These are phyloP conservation scores for Halcyon badia DNA, from an alignment of 2,797 vertebrate species.

Conservation along the genomic window DNA sequence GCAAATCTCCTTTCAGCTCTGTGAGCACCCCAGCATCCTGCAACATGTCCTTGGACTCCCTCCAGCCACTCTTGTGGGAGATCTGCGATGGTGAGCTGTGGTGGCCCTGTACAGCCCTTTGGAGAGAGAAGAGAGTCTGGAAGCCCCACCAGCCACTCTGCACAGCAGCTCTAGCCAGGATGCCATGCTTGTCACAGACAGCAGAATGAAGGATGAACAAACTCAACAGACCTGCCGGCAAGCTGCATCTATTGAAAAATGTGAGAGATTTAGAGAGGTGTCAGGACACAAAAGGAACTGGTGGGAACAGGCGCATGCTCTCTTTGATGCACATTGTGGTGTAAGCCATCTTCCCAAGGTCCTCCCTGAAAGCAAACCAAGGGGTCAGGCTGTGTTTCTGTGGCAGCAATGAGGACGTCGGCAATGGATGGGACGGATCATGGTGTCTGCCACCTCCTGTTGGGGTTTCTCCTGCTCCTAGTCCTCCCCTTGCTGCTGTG, in stretches of 20 bases:
- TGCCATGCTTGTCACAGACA: fast-evolving
- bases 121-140: not conserved
- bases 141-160: not conserved
- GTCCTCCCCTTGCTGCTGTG: not conserved
- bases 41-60: not conserved
- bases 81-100: not conserved
- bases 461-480: not conserved
- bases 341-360: constrained; percentile 89
- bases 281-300: constrained; percentile 80
- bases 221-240: constrained; percentile 86
- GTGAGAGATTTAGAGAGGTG: constrained; percentile 84
- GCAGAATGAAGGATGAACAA: not conserved
- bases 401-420: not conserved
- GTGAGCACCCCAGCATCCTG: not conserved
- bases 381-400: not conserved
- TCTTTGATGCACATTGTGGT: constrained; percentile 95
- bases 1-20: not conserved
- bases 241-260: constrained; percentile 88
- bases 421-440: not conserved
- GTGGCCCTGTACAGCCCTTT: not conserved
- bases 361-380: constrained; percentile 82
- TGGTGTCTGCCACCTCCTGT: fast-evolving
- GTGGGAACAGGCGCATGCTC: constrained; percentile 88
- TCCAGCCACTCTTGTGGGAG: not conserved
- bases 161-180: fast-evolving